These are phyloP conservation scores for Pocillopora grandis DNA, from an alignment of 92 coral and sea anemone genomes.

Conservation along the genomic window DNA sequence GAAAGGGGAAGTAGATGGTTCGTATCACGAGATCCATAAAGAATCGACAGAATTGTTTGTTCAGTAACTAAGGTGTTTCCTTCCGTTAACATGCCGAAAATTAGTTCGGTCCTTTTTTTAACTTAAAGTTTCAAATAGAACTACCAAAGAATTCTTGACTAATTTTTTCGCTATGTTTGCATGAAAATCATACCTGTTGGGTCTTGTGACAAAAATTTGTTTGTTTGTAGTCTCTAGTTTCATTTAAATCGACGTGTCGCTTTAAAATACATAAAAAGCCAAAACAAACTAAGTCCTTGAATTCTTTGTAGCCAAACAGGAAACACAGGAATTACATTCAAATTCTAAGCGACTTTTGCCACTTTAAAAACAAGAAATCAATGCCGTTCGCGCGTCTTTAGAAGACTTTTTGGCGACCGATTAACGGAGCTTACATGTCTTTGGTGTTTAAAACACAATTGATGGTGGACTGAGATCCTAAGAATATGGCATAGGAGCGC, in stretches of 20 bases:
- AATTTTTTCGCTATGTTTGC: neutral
- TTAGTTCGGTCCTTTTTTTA: neutral
- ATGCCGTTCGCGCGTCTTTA: too few species aligned
- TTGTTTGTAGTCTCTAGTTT: neutral
- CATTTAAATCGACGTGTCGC: neutral
- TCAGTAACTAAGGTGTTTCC: too few species aligned
- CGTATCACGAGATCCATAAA: too few species aligned
- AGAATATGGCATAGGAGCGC: neutral
- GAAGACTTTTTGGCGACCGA: too few species aligned
- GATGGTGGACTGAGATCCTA: neutral
- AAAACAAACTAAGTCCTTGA: slow-evolving; percentile 4
- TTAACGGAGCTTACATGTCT: too few species aligned
- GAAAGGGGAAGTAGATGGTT: too few species aligned
- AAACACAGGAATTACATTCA: slow-evolving; percentile 22
- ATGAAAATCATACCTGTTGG: neutral
- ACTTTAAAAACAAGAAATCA: neutral
- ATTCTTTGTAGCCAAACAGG: slow-evolving; percentile 23
- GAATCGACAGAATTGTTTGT: too few species aligned
- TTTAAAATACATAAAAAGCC: neutral
- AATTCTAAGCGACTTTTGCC: neutral
- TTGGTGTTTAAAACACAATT: too few species aligned
- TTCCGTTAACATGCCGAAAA: neutral
- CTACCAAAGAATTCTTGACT: neutral
- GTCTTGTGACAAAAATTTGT: neutral
- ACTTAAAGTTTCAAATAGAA: too few species aligned